A percentile compares a stretch with the other conserved stretches of the same genome.
phyloP scores from a whole-genome alignment of 2,888 invertebrate genomes.

The Orthosia gracilis region DNA sequence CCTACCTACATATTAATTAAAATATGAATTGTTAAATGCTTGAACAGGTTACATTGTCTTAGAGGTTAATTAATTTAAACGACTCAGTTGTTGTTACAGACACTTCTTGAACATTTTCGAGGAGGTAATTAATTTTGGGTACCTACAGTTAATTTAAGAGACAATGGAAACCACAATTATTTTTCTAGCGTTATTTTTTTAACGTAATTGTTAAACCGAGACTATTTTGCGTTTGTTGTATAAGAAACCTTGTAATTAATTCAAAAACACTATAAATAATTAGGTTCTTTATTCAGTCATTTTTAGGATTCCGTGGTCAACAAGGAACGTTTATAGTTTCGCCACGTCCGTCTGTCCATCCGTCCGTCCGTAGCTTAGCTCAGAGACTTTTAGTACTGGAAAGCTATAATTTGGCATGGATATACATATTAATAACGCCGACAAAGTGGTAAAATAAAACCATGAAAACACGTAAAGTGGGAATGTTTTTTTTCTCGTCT shows the following conservation, averaged over 20 bases:
- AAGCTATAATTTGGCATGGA: no score
- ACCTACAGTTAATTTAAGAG: not conserved
- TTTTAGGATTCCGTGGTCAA: not conserved
- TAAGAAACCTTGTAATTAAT: not conserved
- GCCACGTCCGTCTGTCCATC: no score
- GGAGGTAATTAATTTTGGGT: constrained; percentile 30
- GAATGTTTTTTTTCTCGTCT: no score
- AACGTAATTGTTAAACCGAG: not conserved
- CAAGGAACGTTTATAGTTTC: no score
- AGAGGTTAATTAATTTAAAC: constrained; percentile 47
- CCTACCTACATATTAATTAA: constrained; percentile 42
- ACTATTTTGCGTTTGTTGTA: constrained; percentile 27
- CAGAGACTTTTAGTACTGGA: no score
- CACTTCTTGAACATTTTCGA: constrained; percentile 24
- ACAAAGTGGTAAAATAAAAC: no score
- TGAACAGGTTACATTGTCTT: constrained; percentile 26
- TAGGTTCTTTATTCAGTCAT: not conserved
- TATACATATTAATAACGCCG: no score
- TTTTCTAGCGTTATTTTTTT: constrained; percentile 28
- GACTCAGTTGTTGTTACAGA: constrained; percentile 6
- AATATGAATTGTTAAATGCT: constrained; percentile 43
- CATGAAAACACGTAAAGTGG: no score
- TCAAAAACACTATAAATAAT: not conserved
- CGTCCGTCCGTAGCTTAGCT: no score
- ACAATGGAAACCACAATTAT: constrained; percentile 9